These are phyloP conservation scores for Enteromius afrohamiltoni DNA, from an alignment of 2,797 vertebrate species.

Conservation along the genomic window DNA sequence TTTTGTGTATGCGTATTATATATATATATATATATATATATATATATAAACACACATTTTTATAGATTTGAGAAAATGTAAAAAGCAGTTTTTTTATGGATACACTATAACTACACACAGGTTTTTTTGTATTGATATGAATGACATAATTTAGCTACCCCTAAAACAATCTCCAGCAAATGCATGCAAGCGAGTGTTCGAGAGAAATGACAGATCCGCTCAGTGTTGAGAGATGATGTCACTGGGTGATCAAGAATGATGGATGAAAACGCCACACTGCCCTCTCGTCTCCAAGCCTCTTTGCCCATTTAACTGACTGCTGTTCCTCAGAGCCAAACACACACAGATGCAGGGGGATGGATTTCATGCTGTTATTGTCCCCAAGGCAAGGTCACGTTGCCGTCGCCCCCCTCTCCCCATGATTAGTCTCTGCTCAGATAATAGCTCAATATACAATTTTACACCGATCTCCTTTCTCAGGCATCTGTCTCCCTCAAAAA, in stretches of 20 bases:
- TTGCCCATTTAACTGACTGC: constrained; percentile 49
- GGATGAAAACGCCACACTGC: constrained; percentile 80
- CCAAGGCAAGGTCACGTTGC: constrained; percentile 86
- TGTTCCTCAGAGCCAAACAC: constrained; percentile 49
- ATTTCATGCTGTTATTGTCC: constrained; percentile 81
- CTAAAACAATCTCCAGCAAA: neutral
- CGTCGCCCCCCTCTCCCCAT: constrained; percentile 67
- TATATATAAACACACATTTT: neutral
- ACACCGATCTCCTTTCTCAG: constrained; percentile 53
- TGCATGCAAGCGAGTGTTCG: neutral
- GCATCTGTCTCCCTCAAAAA: constrained; percentile 48
- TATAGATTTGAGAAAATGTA: neutral
- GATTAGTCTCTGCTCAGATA: constrained; percentile 69
- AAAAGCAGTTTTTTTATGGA: neutral
- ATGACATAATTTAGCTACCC: neutral
- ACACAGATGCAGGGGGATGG: constrained; percentile 63
- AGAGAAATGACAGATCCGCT: constrained; percentile 36
- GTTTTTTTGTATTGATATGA: neutral
- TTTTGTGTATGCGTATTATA: neutral
- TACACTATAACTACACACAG: neutral
- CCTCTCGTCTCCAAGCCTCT: constrained; percentile 41
- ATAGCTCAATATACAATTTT: constrained; percentile 66
- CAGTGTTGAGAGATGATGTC: constrained; percentile 59
- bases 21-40: no score
- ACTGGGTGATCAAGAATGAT: constrained; percentile 88